Evolutionary conservation across 2,113 vertebrate genomes (phyloP).

Genomic region (Cnemophilus loriae): DNA sequence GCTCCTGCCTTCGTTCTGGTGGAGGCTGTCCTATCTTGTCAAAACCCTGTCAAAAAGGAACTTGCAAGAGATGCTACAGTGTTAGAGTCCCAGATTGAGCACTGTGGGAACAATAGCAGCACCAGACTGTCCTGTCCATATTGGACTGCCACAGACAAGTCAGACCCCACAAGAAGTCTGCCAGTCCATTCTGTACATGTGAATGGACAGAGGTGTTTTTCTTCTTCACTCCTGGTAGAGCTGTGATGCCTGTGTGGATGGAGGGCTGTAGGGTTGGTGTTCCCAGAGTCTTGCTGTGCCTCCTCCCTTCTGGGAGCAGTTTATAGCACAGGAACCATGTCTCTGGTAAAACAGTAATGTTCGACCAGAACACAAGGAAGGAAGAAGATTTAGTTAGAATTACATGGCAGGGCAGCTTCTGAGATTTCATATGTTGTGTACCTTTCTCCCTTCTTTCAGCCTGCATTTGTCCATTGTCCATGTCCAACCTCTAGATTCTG

Average conservation of each 20-base stretch:
- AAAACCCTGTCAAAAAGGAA: not conserved
- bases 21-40: not conserved
- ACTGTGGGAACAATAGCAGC: not conserved
- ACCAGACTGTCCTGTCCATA: not conserved
- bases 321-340: not conserved
- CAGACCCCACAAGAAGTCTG: not conserved
- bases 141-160: not conserved
- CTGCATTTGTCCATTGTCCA: not conserved
- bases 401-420: not conserved
- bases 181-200: not conserved
- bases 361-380: not conserved
- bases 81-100: not conserved
- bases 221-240: not conserved
- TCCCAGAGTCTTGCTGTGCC: not conserved
- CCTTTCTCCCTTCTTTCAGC: not conserved
- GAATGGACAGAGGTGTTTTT: not conserved
- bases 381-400: not conserved
- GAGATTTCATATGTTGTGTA: not conserved
- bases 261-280: not conserved
- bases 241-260: not conserved
- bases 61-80: not conserved
- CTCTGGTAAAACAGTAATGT: not conserved
- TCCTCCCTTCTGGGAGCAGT: not conserved
- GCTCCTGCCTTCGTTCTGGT: not conserved
- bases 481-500: not conserved